Percentiles rank a stretch among this genome's conserved stretches.
These are phyloP conservation scores for Entomobrya proxima DNA, from an alignment of 2,888 invertebrate species.

Conservation along the genomic window DNA sequence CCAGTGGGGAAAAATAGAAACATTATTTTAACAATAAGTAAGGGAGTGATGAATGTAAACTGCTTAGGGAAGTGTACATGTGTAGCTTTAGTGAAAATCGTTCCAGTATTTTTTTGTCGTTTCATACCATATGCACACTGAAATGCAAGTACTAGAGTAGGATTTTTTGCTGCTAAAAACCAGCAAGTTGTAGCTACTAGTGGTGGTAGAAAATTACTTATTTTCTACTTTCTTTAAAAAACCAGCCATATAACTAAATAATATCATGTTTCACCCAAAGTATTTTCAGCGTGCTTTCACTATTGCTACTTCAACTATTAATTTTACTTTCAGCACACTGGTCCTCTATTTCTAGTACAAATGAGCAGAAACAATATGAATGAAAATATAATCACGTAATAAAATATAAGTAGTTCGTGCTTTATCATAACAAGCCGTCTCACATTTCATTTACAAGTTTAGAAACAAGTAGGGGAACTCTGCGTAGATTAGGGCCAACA, in stretches of 20 bases:
- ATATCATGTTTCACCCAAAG: not conserved
- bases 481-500: no score
- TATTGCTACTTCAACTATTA: not conserved
- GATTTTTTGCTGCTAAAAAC: not conserved
- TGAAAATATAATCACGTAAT: conserved; percentile 19
- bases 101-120: no score
- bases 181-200: not conserved
- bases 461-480: not conserved
- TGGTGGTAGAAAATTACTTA: not conserved
- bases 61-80: no score
- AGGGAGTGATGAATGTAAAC: no score
- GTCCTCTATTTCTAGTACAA: not conserved
- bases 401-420: conserved; percentile 9
- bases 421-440: conserved; percentile 27
- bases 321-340: not conserved
- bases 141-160: not conserved
- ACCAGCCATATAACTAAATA: no score
- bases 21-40: no score
- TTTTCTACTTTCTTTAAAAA: conserved; percentile 31
- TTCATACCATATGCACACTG: no score
- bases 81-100: no score
- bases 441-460: conserved; percentile 11
- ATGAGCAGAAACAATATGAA: not conserved
- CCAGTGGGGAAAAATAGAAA: no score
- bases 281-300: conserved; percentile 17